Conservation (phyloP, 2,113 vertebrate species). For the Cyprinodon tularosa region DNA sequence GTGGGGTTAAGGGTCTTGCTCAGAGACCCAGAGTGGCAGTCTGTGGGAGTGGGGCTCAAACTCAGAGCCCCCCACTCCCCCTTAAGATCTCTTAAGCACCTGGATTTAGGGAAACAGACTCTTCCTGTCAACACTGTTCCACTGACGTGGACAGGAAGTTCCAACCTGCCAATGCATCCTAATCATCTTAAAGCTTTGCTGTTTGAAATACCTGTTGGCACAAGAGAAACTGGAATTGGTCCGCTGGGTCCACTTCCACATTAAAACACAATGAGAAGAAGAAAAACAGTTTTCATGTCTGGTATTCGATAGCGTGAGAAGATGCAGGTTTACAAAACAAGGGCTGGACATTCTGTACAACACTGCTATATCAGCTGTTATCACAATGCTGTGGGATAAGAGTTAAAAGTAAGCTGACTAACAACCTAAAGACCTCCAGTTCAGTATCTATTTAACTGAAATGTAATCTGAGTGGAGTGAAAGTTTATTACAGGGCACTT, state of each 20-base stretch:
- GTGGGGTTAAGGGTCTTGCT: too few species aligned
- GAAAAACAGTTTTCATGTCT: constrained; percentile 18
- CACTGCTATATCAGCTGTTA: background rate
- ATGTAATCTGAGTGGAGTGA: background rate
- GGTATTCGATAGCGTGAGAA: background rate
- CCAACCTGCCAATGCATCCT: background rate
- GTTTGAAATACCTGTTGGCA: background rate
- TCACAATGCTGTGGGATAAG: background rate
- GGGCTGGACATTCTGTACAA: background rate
- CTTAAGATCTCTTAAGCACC: background rate
- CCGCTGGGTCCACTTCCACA: background rate
- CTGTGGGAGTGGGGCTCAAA: too few species aligned
- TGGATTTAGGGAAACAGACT: constrained; percentile 20
- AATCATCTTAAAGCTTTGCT: constrained; percentile 11
- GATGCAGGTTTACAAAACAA: background rate
- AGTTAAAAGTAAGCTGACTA: background rate
- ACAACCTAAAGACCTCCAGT: background rate
- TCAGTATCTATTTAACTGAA: background rate
- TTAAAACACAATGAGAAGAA: constrained; percentile 24
- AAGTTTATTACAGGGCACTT: background rate
- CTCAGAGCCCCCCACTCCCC: too few species aligned
- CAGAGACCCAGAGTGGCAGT: too few species aligned
- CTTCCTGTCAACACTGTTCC: constrained; percentile 30
- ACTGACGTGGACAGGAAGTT: constrained; percentile 9
- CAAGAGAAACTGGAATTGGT: background rate